Base-by-base conservation (phyloP, 2,113 vertebrate genomes). In the Candoia aspera region DNA sequence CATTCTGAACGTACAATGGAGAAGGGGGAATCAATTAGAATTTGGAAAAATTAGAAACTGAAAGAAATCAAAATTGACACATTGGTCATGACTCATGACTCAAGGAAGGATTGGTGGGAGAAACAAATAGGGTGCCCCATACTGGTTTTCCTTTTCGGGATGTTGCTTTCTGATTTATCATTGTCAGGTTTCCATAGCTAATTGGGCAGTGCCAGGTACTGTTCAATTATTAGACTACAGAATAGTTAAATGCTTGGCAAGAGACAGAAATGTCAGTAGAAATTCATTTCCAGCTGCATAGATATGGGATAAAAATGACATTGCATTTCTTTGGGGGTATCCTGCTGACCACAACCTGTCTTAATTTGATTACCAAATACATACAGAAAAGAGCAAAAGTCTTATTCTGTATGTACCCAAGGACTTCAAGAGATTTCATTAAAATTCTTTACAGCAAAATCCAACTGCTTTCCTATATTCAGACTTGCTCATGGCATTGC, bases 401-500 rank as follows among this genome's bases (percentile, higher is more conserved):
- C 92, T 0, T 3, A 93, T 49, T 13, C 79, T 57, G 87, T 87
- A 60, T 87, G 53, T 60, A 21, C 79, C 46, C 55, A 60, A 0
- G 0, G 4, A 6, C 26, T 91, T 89, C 1, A 59, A 0, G 15
- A 62, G 33, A 55, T 84, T 0, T n/a, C 85, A 88, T 83, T 90
- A 92, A 84, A 85, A 24, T 83, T 93, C 89, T 46, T 26, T 53
- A 68, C 59, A 55, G 21, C 54, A 53, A 68, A 90, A 86, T 21
- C 24, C 13, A 86, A 53, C 46, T 64, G 29, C 26, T 9, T 86
- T 91, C 19, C 59, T 53, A 6, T 49, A 49, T 59, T 42, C 12
- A 24, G 21, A 42, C 54, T 90, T 84, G 26, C 58, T 84, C 57
- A 37, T 84, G 57, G 53, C 24, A 59, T 90, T 90, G 57, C 15